Evolutionary conservation across 2,888 invertebrate genomes (phyloP).

Genomic region (Drosophila melanosoma): DNA sequence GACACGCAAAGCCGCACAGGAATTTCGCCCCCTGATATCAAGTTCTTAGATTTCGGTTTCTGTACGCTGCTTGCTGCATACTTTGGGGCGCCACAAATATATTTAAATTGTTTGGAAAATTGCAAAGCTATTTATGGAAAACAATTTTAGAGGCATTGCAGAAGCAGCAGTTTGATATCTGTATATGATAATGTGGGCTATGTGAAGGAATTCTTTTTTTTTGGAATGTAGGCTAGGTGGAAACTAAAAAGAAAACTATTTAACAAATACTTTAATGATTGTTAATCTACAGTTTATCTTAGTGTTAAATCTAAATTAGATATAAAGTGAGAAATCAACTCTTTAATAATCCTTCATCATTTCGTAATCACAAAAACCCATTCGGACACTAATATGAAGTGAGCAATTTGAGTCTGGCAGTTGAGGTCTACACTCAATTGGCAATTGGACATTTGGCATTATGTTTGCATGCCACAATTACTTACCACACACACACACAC

Average conservation of each 20-base stretch:
- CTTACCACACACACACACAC: conserved; percentile 43
- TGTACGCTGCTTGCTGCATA: conserved; percentile 21
- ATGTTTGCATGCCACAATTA: conserved; percentile 75
- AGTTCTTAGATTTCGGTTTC: conserved; percentile 28
- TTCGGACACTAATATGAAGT: conserved; percentile 23
- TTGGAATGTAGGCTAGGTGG: not conserved
- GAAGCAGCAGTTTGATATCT: not conserved
- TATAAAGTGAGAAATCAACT: not conserved
- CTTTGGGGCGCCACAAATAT: conserved; percentile 21
- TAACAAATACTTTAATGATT: not conserved
- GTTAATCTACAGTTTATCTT: not conserved
- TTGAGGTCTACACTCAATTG: conserved; percentile 3
- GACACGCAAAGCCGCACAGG: conserved; percentile 49
- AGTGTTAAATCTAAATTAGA: not conserved
- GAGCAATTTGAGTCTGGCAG: conserved; percentile 29
- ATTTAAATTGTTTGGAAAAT: not conserved
- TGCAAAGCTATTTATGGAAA: conserved; percentile 24
- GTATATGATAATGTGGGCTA: conserved; percentile 4
- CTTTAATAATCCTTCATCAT: not conserved
- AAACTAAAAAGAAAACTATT: not conserved
- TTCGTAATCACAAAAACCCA: conserved; percentile 6
- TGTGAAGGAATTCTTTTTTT: not conserved
- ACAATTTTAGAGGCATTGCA: not conserved
- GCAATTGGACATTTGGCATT: conserved; percentile 49
- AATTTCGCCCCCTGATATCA: conserved; percentile 23